These are phyloP conservation scores for Leptinotarsa juncta DNA, from an alignment of 2,888 invertebrate species.

Conservation along the genomic window DNA sequence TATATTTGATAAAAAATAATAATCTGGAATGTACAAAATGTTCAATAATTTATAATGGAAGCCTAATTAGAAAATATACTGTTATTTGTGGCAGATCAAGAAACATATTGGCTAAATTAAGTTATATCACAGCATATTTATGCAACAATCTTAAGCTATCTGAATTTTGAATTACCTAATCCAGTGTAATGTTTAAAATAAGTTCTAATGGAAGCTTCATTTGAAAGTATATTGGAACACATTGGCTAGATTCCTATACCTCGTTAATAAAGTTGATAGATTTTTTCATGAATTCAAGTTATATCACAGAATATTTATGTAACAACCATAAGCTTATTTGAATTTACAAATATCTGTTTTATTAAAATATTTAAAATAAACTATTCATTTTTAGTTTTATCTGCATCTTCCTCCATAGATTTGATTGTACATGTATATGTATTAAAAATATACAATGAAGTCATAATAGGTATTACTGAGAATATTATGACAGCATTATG, in stretches of 20 bases:
- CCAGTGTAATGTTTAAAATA: no score
- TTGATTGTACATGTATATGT: constrained; percentile 12
- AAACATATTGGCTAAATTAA: no score
- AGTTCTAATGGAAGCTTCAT: no score
- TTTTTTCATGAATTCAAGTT: not conserved
- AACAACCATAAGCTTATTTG: not conserved
- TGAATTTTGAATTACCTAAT: no score
- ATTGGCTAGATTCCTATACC: no score
- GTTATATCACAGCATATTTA: no score
- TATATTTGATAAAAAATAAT: no score
- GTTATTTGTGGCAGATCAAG: no score
- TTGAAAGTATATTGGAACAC: no score
- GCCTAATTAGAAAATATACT: not conserved
- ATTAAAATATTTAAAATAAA: not conserved
- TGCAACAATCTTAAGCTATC: no score
- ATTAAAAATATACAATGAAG: constrained; percentile 38
- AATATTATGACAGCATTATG: constrained; percentile 46
- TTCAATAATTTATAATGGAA: not conserved
- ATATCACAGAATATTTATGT: not conserved
- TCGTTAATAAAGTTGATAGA: no score
- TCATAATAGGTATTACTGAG: constrained; percentile 42
- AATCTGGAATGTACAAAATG: not conserved
- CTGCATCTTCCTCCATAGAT: not conserved
- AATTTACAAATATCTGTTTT: not conserved
- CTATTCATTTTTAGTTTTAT: constrained; percentile 17